These are phyloP conservation scores for Prietella phreatophila DNA, from an alignment of 2,113 vertebrate species.

Conservation along the genomic window DNA sequence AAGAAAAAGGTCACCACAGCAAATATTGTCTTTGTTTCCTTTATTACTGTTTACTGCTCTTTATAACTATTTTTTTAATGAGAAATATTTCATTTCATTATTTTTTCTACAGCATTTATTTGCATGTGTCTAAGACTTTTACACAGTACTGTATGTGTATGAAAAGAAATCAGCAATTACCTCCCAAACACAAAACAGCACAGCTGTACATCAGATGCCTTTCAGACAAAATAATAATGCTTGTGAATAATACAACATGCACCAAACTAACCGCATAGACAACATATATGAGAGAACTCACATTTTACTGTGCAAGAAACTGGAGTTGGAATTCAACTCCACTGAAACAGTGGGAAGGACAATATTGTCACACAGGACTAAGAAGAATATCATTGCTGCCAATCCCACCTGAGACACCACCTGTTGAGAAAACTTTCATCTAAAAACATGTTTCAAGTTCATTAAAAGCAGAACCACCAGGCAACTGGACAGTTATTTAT, in stretches of 20 bases:
- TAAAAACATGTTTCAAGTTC: constrained; percentile 26
- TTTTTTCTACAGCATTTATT: too few species aligned
- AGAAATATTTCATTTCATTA: too few species aligned
- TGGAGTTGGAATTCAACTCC: not conserved
- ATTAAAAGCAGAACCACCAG: constrained; percentile 19
- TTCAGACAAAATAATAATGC: not conserved
- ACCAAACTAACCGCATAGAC: not conserved
- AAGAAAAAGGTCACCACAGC: too few species aligned
- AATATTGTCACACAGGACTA: not conserved
- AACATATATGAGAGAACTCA: not conserved
- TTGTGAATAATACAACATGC: not conserved
- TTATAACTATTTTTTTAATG: too few species aligned
- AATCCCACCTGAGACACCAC: constrained; percentile 14
- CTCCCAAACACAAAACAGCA: not conserved
- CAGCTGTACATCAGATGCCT: constrained; percentile 15
- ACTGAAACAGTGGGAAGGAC: constrained; percentile 1
- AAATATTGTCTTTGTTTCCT: too few species aligned
- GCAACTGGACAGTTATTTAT: constrained; percentile 13
- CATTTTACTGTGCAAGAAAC: not conserved
- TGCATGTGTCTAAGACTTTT: too few species aligned
- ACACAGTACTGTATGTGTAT: not conserved
- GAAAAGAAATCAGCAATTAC: constrained; percentile 14
- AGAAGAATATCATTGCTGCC: not conserved
- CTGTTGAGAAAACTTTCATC: constrained; percentile 32
- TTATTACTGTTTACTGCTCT: too few species aligned